These are phyloP conservation scores for Thrips palmi DNA, from an alignment of 1,140 invertebrate genomes.

Conservation along the genomic window DNA sequence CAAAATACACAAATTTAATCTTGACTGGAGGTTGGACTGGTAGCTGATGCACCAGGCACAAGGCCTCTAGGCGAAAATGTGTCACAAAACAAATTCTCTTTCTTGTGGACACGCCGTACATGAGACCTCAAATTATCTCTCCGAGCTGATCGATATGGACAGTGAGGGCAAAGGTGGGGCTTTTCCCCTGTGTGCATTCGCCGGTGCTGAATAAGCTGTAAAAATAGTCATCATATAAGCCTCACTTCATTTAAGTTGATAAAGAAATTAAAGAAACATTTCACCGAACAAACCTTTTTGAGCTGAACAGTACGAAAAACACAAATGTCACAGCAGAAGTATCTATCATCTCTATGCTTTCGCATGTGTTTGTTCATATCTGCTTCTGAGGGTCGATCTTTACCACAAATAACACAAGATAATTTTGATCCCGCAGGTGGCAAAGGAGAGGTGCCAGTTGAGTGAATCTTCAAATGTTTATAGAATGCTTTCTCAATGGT, in stretches of 20 bases:
- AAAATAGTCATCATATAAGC: slow-evolving; percentile 10
- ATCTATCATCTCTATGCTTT: slow-evolving; percentile 32
- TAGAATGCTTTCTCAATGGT: slow-evolving; percentile 36
- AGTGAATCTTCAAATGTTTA: slow-evolving; percentile 28
- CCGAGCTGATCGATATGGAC: slow-evolving; percentile 32
- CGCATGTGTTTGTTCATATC: slow-evolving; percentile 32
- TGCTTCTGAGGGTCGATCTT: slow-evolving; percentile 30
- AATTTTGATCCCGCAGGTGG: slow-evolving; percentile 22
- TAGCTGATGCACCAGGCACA: too few species aligned
- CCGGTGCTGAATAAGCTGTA: slow-evolving; percentile 29
- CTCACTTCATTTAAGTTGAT: slow-evolving; percentile 3
- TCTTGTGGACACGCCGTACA: slow-evolving; percentile 35
- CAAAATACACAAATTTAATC: too few species aligned
- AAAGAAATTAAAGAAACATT: slow-evolving; percentile 6
- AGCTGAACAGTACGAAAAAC: slow-evolving; percentile 33
- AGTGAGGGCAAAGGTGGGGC: slow-evolving; percentile 33
- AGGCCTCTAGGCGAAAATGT: slow-evolving; percentile 32
- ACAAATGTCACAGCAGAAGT: slow-evolving; percentile 36
- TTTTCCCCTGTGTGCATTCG: slow-evolving; percentile 40
- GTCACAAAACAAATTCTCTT: slow-evolving; percentile 31
- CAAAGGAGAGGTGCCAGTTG: slow-evolving; percentile 23
- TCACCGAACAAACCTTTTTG: slow-evolving; percentile 28
- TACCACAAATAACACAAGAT: slow-evolving; percentile 36
- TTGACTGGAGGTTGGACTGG: too few species aligned
- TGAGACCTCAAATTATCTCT: slow-evolving; percentile 34